Percentiles rank a stretch among this genome's conserved stretches.
Conservation (phyloP, 2,797 vertebrate species). For the Chloroceryle amazona region DNA sequence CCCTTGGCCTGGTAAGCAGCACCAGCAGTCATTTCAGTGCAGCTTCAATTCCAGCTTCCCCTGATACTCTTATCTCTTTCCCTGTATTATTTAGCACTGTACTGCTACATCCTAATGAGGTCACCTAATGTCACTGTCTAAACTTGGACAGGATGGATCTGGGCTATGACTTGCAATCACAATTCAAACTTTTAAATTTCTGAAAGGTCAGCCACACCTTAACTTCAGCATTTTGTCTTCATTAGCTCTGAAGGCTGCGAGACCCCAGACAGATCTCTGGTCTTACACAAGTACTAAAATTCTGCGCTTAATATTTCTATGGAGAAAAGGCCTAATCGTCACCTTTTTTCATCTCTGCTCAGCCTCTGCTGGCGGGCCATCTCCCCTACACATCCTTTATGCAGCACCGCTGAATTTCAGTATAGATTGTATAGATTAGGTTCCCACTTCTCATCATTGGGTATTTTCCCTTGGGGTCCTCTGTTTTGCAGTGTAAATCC, state of each 20-base stretch:
- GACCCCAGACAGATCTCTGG: not conserved
- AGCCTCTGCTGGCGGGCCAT: not conserved
- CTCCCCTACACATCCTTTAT: not conserved
- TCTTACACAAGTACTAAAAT: not conserved
- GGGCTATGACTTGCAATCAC: not conserved
- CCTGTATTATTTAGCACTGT: not conserved
- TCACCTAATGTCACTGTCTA: not conserved
- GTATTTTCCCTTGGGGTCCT: not conserved
- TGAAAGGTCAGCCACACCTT: not conserved
- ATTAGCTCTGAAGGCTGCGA: not conserved
- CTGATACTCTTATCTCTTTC: not conserved
- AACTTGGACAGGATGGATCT: not conserved
- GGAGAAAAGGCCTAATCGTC: not conserved
- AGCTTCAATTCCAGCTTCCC: not conserved
- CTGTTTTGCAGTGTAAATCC: not conserved
- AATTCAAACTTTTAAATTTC: not conserved
- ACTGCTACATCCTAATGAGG: not conserved
- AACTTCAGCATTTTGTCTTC: constrained; percentile 19
- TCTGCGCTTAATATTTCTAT: not conserved
- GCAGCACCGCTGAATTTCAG: not conserved
- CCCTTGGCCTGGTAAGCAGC: not conserved
- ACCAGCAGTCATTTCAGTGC: not conserved
- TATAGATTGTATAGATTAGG: not conserved
- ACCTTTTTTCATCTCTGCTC: not conserved
- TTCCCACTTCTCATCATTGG: not conserved